These are phyloP conservation scores for Paradoxurus hermaphroditus DNA, from an alignment of 2,113 vertebrate species.

Conservation along the genomic window DNA sequence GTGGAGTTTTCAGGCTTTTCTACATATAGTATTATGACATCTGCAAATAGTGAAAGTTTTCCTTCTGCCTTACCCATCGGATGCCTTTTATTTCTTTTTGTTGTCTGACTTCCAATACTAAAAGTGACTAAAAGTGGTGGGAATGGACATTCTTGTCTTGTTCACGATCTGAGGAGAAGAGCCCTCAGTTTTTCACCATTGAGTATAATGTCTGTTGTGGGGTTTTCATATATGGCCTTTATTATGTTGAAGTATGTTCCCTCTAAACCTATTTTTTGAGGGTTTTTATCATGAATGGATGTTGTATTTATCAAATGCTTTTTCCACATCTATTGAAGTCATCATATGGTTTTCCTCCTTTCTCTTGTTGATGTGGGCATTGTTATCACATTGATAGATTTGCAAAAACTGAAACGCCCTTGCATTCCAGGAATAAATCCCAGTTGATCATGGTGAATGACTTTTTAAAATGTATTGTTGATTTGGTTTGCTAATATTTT, in stretches of 20 bases:
- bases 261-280: neutral
- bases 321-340: neutral
- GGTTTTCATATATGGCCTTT: neutral
- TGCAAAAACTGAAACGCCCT: neutral
- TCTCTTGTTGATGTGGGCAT: neutral
- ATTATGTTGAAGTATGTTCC: neutral
- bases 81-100: neutral
- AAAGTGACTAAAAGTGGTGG: neutral
- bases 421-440: too few relatives aligned
- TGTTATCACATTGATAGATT: neutral
- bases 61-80: neutral
- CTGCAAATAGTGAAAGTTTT: neutral
- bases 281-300: neutral
- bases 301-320: neutral
- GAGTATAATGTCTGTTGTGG: neutral
- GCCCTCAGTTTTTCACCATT: neutral
- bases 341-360: neutral
- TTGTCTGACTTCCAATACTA: neutral
- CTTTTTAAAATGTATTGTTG: neutral
- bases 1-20: neutral
- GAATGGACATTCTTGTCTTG: neutral
- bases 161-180: neutral
- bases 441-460: too few relatives aligned
- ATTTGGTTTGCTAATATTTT: neutral
- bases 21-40: neutral